These are phyloP conservation scores for Miichthys miiuy DNA, from an alignment of 2,797 vertebrate species.

Conservation along the genomic window DNA sequence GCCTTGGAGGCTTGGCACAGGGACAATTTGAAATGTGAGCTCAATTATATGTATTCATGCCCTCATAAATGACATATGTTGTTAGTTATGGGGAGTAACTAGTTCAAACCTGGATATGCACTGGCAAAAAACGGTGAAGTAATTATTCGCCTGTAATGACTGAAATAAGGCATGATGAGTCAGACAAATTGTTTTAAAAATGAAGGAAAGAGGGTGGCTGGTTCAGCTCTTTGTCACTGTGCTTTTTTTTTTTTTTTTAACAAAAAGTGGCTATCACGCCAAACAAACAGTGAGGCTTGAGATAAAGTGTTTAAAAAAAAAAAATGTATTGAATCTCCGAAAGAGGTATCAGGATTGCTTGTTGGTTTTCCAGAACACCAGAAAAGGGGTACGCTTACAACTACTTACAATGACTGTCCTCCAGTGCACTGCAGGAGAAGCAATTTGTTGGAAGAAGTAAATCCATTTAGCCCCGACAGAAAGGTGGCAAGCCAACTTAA, in stretches of 20 bases:
- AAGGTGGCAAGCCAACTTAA: slow-evolving; percentile 78
- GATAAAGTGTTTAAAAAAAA: slow-evolving; percentile 31
- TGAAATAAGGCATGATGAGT: slow-evolving; percentile 47
- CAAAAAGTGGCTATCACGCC: slow-evolving; percentile 26
- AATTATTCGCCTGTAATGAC: slow-evolving; percentile 49
- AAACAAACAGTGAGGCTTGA: slow-evolving; percentile 15
- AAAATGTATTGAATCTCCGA: slow-evolving; percentile 34
- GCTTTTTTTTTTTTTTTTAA: slow-evolving; percentile 32
- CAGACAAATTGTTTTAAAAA: slow-evolving; percentile 49
- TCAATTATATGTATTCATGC: slow-evolving; percentile 62
- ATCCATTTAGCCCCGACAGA: slow-evolving; percentile 80
- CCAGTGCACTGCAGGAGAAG: slow-evolving; percentile 60
- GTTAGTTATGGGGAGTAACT: slow-evolving; percentile 55
- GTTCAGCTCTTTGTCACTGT: slow-evolving; percentile 17
- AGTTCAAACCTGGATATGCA: slow-evolving; percentile 44
- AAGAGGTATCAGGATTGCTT: slow-evolving; percentile 37
- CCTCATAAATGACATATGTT: slow-evolving; percentile 72
- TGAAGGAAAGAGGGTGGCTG: background rate
- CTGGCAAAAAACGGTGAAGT: slow-evolving; percentile 42
- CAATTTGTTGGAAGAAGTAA: slow-evolving; percentile 78
- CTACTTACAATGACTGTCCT: slow-evolving; percentile 56
- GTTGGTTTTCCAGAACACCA: slow-evolving; percentile 53
- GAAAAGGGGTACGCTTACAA: slow-evolving; percentile 38
- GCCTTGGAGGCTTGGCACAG: slow-evolving; percentile 60
- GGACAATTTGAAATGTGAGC: slow-evolving; percentile 68